Base-by-base conservation (phyloP, 2,888 invertebrate genomes). In the Xanthia togata region DNA sequence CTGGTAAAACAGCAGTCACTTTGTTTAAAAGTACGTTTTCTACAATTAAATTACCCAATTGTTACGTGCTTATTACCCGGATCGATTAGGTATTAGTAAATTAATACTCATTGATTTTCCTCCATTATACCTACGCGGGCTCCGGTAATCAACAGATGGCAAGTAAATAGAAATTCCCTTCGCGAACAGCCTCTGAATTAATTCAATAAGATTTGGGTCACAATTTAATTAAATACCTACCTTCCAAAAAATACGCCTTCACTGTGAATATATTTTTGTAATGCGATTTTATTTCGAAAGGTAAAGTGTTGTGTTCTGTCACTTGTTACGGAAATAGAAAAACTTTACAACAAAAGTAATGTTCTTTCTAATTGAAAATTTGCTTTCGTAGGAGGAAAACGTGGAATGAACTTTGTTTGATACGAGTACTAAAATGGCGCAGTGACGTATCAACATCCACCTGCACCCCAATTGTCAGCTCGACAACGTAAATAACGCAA, bases 191-290 rank as follows among this genome's bases (percentile, higher is more conserved):
- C 31, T 31, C 31, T 31, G 31, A 31, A 31, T 31, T 31, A 31
- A 31, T 31, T 31, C 2, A 31, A 31, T 31, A 31, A 31, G 31
- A 31, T 31, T 31, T 31, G 78, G 73, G 83, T 89, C 82, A 67
- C 63, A 78, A 84, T 62, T 75, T 82, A 87, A 89, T 89, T 85
- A 87, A 88, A 88, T 87, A 75, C 72, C 76, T 62, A n/a, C n/a
- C n/a, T 14, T 23, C 26, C n/a, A n/a, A 77, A 69, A 82, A 81
- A 47, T 82, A 84, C 79, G 81, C 82, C 68, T 69, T 44, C 6
- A 14, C 8, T 14, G 23, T 14, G 31, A 65, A 8, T 44, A 26
- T 73, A 35, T 75, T 74, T 76, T 35, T 20, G 67, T 72, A 82
- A 80, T 72, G 77, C 70, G 60, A 78, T 41, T 67, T 59, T 55